Evolutionary conservation across 2,888 invertebrate genomes (phyloP), one percentile per base, ranked within the genome.

Genomic region (Stenichneumon culpator): DNA sequence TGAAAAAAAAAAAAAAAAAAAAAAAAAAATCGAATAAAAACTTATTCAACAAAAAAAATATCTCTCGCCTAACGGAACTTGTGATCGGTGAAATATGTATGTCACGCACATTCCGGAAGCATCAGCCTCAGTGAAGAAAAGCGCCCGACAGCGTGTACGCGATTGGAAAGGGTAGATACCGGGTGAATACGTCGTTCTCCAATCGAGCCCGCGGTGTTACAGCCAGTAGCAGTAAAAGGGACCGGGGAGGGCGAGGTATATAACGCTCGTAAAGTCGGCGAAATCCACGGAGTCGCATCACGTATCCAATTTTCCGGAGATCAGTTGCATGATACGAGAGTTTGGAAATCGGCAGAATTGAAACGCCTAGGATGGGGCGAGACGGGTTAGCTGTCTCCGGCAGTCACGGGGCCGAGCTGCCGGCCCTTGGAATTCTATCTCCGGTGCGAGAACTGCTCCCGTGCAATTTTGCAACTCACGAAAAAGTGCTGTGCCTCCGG

Each of bases 281-380:
- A 88, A 90, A 90, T 90, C 90, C 88, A 86, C 82, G 88, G 86
- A 93, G 92, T 93, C 92, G 91, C 91, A 93, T 93, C 92, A 92
- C 92, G 93, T 92, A 93, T 93, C 93, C 93, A 93, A 93, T 93
- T 93, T 93, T 93, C 92, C 90, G 88, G 91, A 92, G 92, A 92
- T 93, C 92, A 93, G 90, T 90, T 87, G 87, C 89, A 90, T 90
- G 91, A 93, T 93, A 89, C 90, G 83, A 77, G 89, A 90, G 90
- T 90, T 91, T 92, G 89, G 90, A 90, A 93, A 92, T 92, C 89
- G 90, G 89, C 80, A 81, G 87, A 44, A 90, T 87, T 87, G 87
- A 88, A 89, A 89, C 87, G 87, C 86, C 83, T 68, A 25, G 54
- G 50, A 44, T 44, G 50, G 39, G 65, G 52, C 50, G 65, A 67